Evolutionary conservation across 2,888 invertebrate genomes (phyloP).

Genomic region (Taenaris catops): DNA sequence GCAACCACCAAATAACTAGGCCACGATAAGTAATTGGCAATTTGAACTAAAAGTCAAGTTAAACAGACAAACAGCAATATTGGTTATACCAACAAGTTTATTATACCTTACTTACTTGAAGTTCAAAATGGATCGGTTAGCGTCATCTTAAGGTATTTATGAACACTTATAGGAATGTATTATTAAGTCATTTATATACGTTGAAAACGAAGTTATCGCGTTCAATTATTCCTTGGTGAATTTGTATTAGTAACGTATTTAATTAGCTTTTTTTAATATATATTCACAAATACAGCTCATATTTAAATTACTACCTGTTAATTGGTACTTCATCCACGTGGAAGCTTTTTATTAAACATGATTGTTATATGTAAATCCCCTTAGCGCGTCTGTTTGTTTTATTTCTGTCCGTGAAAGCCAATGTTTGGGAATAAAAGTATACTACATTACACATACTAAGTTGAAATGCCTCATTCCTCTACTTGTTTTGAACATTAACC

Average conservation of each 20-base stretch:
- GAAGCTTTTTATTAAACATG: too few relatives aligned
- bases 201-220: slow-evolving; percentile 17
- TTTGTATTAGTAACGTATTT: slow-evolving; percentile 2
- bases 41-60: slow-evolving; percentile 24
- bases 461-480: too few relatives aligned
- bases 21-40: slow-evolving; percentile 24
- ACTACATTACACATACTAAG: too few relatives aligned
- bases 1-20: slow-evolving; percentile 8
- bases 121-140: slow-evolving; percentile 61
- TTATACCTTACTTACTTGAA: slow-evolving; percentile 46
- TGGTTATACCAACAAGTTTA: slow-evolving; percentile 48
- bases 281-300: too few relatives aligned
- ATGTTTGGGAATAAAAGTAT: too few relatives aligned
- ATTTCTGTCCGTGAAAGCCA: too few relatives aligned
- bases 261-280: too few relatives aligned
- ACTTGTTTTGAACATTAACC: too few relatives aligned
- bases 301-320: too few relatives aligned
- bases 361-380: too few relatives aligned
- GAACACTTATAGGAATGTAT: slow-evolving; percentile 49
- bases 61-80: slow-evolving; percentile 37
- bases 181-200: slow-evolving; percentile 29
- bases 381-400: too few relatives aligned
- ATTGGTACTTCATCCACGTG: too few relatives aligned
- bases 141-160: slow-evolving; percentile 48
- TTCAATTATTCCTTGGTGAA: slow-evolving; percentile 10